Evolutionary conservation across 2,888 invertebrate species (phyloP).

Genomic region (Tinea pellionella): DNA sequence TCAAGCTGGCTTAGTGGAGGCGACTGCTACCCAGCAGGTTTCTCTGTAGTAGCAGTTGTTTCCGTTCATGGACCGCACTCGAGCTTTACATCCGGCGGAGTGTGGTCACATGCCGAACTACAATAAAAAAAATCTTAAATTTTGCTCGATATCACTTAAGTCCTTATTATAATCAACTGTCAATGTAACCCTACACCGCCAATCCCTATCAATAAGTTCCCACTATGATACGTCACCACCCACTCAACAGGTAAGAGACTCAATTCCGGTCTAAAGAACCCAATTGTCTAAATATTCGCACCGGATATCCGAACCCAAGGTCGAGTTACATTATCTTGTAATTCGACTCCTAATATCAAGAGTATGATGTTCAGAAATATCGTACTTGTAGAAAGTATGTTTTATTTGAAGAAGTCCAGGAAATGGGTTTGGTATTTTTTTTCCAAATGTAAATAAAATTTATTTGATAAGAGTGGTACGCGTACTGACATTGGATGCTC

Average conservation of each 20-base stretch:
- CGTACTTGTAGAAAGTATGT: too few species aligned
- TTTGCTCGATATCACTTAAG: neutral
- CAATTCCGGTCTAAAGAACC: constrained; percentile 12
- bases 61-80: too few species aligned
- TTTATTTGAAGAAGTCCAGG: too few species aligned
- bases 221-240: constrained; percentile 1
- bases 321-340: neutral
- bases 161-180: neutral
- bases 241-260: neutral
- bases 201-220: neutral
- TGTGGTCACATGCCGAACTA: too few species aligned
- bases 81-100: too few species aligned
- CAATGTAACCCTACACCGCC: neutral
- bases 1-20: too few species aligned
- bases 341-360: neutral
- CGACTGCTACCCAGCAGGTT: too few species aligned
- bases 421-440: too few species aligned
- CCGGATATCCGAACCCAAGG: constrained; percentile 26
- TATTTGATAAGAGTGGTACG: too few species aligned
- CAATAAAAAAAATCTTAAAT: too few species aligned
- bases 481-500: too few species aligned
- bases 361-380: neutral
- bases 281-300: constrained; percentile 38
- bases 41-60: too few species aligned
- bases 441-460: neutral